phyloP scores from a whole-genome alignment of 1,140 invertebrate genomes.

The Pteromalus puparum region DNA sequence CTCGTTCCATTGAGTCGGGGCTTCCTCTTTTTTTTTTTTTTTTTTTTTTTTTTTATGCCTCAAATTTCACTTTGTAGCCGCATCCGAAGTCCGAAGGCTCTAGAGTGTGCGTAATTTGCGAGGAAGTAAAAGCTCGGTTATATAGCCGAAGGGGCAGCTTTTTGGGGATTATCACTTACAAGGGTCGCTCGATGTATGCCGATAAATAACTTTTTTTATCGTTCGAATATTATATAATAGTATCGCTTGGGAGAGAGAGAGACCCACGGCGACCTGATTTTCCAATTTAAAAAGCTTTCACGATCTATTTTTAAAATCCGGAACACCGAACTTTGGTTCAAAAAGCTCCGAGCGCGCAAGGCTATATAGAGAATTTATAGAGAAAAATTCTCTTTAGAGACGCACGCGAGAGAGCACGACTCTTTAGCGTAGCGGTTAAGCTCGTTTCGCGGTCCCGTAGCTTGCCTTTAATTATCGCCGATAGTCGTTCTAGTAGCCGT shows the following conservation, averaged over 20 bases:
- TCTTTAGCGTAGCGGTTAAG: background rate
- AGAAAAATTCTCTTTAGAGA: conserved; percentile 35
- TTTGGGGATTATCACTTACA: too few species aligned
- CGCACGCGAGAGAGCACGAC: background rate
- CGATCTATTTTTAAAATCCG: background rate
- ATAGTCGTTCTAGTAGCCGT: background rate
- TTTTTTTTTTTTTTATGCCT: too few species aligned
- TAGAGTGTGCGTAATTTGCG: too few species aligned
- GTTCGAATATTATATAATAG: too few species aligned
- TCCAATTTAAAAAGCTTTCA: background rate
- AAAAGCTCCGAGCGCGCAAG: background rate
- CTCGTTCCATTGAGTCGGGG: background rate
- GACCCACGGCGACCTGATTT: too few species aligned
- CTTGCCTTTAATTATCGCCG: conserved; percentile 43
- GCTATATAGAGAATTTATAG: background rate
- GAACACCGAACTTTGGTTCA: background rate
- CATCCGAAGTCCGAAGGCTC: too few species aligned
- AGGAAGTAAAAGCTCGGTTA: too few species aligned
- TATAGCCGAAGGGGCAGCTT: too few species aligned
- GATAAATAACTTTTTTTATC: too few species aligned
- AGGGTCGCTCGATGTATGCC: too few species aligned
- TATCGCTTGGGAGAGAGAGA: background rate
- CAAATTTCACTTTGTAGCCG: too few species aligned
- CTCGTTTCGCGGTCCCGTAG: conserved; percentile 34
- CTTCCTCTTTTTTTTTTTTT: too few species aligned